Percentiles rank a stretch among this genome's conserved stretches.
Evolutionary conservation across 2,888 invertebrate genomes (phyloP).

Genomic region (Phania funesta): DNA sequence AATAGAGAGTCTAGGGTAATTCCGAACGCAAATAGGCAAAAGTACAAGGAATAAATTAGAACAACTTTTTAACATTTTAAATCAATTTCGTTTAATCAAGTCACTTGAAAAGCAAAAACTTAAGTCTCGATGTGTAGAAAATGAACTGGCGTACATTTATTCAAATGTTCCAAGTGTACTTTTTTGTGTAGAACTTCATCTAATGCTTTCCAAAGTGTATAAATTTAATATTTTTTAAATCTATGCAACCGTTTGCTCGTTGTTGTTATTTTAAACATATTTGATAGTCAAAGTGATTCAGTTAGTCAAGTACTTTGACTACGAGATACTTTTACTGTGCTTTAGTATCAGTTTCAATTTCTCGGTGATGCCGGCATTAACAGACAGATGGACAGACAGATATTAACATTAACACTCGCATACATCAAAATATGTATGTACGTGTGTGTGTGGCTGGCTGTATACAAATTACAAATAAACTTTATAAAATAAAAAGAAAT

Average conservation of each 20-base stretch:
- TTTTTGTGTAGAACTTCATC: slow-evolving; percentile 23
- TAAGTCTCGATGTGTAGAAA: not conserved
- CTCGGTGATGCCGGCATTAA: slow-evolving; percentile 43
- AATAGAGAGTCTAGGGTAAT: no score
- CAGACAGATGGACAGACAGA: slow-evolving; percentile 36
- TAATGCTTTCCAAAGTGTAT: slow-evolving; percentile 51
- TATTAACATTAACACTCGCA: not conserved
- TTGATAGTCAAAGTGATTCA: slow-evolving; percentile 61
- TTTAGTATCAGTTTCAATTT: slow-evolving; percentile 38
- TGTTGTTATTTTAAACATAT: no score
- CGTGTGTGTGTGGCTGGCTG: not conserved
- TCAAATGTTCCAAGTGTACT: not conserved
- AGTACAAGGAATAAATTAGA: slow-evolving; percentile 8
- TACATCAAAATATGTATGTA: not conserved
- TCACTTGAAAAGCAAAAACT: not conserved
- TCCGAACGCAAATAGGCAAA: no score
- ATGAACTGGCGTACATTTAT: not conserved
- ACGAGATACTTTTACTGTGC: slow-evolving; percentile 32
- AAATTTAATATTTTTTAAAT: slow-evolving; percentile 49
- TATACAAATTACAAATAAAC: slow-evolving; percentile 27
- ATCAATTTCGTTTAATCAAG: slow-evolving; percentile 1
- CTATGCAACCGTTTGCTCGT: slow-evolving; percentile 15
- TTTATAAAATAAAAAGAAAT: slow-evolving; percentile 28
- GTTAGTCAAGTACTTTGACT: slow-evolving; percentile 65
- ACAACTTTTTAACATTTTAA: not conserved